phyloP scores from a whole-genome alignment of 2,797 vertebrate species.

The Epinephelus awoara region DNA sequence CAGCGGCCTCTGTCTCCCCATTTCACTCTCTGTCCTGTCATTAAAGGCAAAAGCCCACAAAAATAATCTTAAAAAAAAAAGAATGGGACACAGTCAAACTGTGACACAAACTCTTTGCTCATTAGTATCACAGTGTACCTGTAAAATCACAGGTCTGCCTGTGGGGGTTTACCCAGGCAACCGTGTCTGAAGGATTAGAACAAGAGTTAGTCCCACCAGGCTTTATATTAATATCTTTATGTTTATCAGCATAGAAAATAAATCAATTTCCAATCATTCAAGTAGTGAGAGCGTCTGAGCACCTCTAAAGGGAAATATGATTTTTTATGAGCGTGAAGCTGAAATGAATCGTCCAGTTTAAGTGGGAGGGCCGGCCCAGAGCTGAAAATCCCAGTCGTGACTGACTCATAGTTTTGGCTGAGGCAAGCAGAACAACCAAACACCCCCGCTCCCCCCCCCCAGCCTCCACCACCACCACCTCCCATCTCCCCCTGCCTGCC shows the following conservation, averaged over 20 bases:
- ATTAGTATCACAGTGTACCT: too few relatives aligned
- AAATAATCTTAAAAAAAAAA: too few relatives aligned
- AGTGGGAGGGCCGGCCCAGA: slow-evolving; percentile 9
- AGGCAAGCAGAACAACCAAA: slow-evolving; percentile 15
- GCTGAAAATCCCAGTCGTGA: slow-evolving; percentile 16
- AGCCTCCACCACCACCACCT: not conserved
- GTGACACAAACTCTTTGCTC: not conserved
- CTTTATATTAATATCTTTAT: not conserved
- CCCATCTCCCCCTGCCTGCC: not conserved
- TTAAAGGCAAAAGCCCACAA: too few relatives aligned
- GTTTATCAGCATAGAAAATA: slow-evolving; percentile 2
- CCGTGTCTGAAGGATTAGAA: not conserved
- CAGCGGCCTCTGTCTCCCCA: too few relatives aligned
- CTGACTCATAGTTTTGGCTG: slow-evolving; percentile 46
- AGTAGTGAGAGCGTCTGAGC: not conserved
- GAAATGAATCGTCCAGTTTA: slow-evolving; percentile 15
- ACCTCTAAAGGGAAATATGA: slow-evolving; percentile 4
- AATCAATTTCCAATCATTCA: not conserved
- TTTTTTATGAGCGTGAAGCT: slow-evolving; percentile 33
- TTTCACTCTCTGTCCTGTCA: too few relatives aligned
- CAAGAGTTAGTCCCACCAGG: not conserved
- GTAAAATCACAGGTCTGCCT: not conserved
- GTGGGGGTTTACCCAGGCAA: too few relatives aligned
- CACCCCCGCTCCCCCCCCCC: rapidly evolving
- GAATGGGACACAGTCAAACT: too few relatives aligned